These are phyloP conservation scores for Anastrepha obliqua DNA, from an alignment of 1,140 invertebrate species.

Conservation along the genomic window DNA sequence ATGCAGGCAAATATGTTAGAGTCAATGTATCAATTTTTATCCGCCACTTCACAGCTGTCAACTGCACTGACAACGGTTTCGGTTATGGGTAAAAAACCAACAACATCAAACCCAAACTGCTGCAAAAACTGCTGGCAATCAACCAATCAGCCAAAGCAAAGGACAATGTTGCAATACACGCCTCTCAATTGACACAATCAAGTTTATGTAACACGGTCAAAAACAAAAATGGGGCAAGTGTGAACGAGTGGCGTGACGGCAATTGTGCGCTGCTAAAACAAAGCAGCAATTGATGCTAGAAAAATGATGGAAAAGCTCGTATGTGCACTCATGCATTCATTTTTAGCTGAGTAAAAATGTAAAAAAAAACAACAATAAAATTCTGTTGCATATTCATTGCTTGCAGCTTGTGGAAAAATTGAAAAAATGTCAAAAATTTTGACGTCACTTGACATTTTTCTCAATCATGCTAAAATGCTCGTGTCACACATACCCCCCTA, in stretches of 20 bases:
- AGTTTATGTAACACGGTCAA: not conserved
- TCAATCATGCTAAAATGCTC: conserved; percentile 27
- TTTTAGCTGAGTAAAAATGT: too few relatives aligned
- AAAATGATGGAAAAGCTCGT: not conserved
- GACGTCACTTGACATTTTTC: conserved; percentile 40
- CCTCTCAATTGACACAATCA: conserved; percentile 47
- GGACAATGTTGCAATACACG: conserved; percentile 36
- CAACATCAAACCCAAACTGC: not conserved
- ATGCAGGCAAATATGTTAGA: not conserved
- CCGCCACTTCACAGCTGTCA: conserved; percentile 6
- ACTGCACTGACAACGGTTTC: conserved; percentile 9
- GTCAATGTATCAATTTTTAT: conserved; percentile 36
- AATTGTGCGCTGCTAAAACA: not conserved
- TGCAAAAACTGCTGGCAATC: conserved; percentile 30
- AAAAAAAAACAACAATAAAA: not conserved
- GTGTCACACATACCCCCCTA: not conserved
- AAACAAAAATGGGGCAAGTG: not conserved
- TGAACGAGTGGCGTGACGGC: not conserved
- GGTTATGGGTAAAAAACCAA: not conserved
- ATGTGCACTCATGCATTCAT: too few relatives aligned
- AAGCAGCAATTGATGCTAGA: not conserved
- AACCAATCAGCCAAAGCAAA: conserved; percentile 45
- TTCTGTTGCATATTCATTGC: not conserved
- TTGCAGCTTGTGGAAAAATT: not conserved
- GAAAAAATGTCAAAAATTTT: conserved; percentile 34